A percentile compares a stretch with the other conserved stretches of the same genome.
Evolutionary conservation across 1,140 invertebrate genomes (phyloP).

Genomic region (Pissodes strobi): DNA sequence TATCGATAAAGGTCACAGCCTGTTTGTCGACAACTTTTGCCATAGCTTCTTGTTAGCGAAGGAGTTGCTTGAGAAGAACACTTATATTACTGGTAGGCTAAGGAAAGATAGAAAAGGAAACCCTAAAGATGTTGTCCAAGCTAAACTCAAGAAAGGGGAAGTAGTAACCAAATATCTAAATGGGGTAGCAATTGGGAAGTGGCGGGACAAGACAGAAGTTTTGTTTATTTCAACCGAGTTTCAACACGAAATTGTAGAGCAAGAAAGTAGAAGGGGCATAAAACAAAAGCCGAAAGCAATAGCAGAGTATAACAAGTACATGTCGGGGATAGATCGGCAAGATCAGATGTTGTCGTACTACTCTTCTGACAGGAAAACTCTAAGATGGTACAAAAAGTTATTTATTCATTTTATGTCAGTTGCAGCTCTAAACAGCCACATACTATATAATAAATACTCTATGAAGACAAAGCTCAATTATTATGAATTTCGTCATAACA

Average conservation of each 20-base stretch:
- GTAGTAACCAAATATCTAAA: no score
- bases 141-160: constrained; percentile 45
- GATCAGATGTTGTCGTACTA: constrained; percentile 53
- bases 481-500: no score
- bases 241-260: constrained; percentile 38
- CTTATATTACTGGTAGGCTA: constrained; percentile 49
- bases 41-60: constrained; percentile 49
- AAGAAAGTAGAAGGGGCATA: constrained; percentile 24
- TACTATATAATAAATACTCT: no score
- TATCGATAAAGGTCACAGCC: constrained; percentile 47
- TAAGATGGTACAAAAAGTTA: constrained; percentile 51
- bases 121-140: constrained; percentile 36
- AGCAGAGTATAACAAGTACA: constrained; percentile 47
- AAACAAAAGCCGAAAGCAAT: constrained; percentile 43
- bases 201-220: constrained; percentile 51
- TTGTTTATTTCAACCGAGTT: constrained; percentile 47
- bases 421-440: no score
- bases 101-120: constrained; percentile 45
- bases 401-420: no score
- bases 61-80: constrained; percentile 47
- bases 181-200: constrained; percentile 45
- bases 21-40: constrained; percentile 56
- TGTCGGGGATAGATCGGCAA: constrained; percentile 47
- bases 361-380: constrained; percentile 46
- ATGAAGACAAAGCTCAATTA: no score